Base-by-base conservation (phyloP, 1,140 invertebrate species). In the Gerris buenoi region DNA sequence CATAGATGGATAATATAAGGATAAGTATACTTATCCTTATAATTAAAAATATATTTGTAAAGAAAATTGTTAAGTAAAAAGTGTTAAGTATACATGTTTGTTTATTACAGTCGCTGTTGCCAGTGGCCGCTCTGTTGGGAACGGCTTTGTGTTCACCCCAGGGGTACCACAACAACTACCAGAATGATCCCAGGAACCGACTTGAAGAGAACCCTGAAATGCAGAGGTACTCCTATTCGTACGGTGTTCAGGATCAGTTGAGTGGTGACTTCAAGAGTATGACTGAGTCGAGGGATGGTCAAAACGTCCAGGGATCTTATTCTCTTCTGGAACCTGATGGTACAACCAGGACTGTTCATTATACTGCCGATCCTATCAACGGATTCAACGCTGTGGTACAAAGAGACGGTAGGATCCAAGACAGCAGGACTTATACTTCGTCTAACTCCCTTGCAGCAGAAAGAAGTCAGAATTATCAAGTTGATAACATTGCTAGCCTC, bases 221-320 rank as follows among this genome's bases (percentile, higher is more conserved):
- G 26, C 14, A 26, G 22, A 58, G 64, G n/a, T 25, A 29, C 26
- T 25, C 29, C 14, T n/a, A 33, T 27, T 65, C 10, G 0, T 65
- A 65, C 56, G 33, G 29, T 56, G 64, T 65, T 23, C 33, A 65
- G 18, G 64, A 65, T 27, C 2, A 14, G n/a, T 27, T 57, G 2
- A 65, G 26, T 23, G 64, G 64, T 27, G 64, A 65, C 23, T 65
- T 22, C 64, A 65, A 65, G 46, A 57, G 46, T 18, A 25, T 29
- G 46, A 27, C 23, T 15, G 64, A 65, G 18, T 13, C 57, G 2
- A 22, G 64, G 15, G 64, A 65, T 22, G 64, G 64, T 14, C 26
- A 65, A 13, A 25, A 22, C 13, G 64, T 65, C 14, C 64, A 65
- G 1, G 64, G 64, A 13, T 25, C 26, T 14, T 65, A 65, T 28